Evolutionary conservation across 2,888 invertebrate genomes (phyloP), one percentile per base, ranked within the genome.

Genomic region (Sericinus montela): DNA sequence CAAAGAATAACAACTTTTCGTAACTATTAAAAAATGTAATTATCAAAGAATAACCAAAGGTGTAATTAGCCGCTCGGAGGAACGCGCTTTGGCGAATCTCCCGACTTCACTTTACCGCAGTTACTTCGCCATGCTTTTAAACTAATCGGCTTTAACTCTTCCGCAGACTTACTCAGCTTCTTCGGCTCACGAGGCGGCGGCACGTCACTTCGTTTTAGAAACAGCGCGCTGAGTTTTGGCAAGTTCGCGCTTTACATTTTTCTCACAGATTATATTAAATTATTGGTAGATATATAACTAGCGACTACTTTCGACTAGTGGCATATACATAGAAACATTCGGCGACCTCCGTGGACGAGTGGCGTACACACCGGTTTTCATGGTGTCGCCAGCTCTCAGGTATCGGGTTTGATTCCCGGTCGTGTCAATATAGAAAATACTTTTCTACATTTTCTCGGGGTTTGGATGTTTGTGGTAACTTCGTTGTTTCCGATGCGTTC

Each of bases 111-210:
- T 62, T 61, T 58, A 56, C 42, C 55, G 67, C 65, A 65, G 67
- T 61, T 62, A 67, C 66, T 58, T 59, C 54, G 46, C 60, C 53
- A 58, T 57, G 76, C 80, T 80, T 80, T 79, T 79, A 80, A 75
- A 80, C 65, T 81, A 81, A 80, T 80, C 80, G 61, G 80, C 81
- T 80, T 80, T 71, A 60, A 62, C 54, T 61, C 56, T 58, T 55
- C 54, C 56, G 53, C 54, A 44, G 53, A 53, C 53, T 58, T 56
- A 40, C 39, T 35, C 46, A 48, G 54, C 56, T 57, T 49, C 52
- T 56, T 59, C 56, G 56, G 55, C 54, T 32, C 11, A 6, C 54
- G 56, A 40, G 50, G 45, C 47, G 54, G 51, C 23, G 49, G 37
- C 49, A 56, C 54, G 61, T 60, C 58, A 52, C 52, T 44, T 39